A percentile compares a stretch with the other conserved stretches of the same genome.
Evolutionary conservation across 2,888 invertebrate genomes (phyloP).

Genomic region (Pandemis heparana): DNA sequence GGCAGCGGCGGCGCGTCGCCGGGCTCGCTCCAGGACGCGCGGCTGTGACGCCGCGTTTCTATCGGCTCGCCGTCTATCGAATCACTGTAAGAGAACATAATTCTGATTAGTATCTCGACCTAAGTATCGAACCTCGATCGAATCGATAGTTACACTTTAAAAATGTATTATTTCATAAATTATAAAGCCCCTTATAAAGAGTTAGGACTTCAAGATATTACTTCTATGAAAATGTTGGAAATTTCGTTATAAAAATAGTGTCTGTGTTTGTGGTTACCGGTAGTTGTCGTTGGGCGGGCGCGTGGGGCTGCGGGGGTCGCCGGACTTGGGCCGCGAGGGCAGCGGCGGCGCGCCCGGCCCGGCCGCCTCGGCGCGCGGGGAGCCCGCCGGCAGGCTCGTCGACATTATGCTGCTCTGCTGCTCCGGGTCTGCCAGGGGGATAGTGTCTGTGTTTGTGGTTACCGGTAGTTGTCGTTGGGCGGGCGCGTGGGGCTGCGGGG

Average conservation of each 20-base stretch:
- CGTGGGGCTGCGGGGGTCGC: constrained; percentile 77
- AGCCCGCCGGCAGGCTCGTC: constrained; percentile 59
- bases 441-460: no score
- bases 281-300: constrained; percentile 66
- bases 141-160: no score
- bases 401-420: constrained; percentile 73
- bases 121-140: no score
- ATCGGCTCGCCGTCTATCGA: constrained; percentile 81
- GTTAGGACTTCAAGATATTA: no score
- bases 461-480: constrained; percentile 64
- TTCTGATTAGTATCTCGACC: no score
- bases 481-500: constrained; percentile 74
- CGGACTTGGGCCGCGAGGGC: constrained; percentile 72
- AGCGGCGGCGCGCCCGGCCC: constrained; percentile 73
- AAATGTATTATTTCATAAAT: no score
- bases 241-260: no score
- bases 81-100: no score
- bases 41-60: constrained; percentile 85
- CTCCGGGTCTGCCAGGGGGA: constrained; percentile 67
- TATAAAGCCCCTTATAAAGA: no score
- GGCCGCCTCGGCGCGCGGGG: constrained; percentile 54
- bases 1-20: constrained; percentile 92
- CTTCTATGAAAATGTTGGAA: no score
- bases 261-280: constrained; percentile 58
- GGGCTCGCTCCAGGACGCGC: constrained; percentile 77